These are phyloP conservation scores for Nyctibius grandis DNA, from an alignment of 2,797 vertebrate species.

Conservation along the genomic window DNA sequence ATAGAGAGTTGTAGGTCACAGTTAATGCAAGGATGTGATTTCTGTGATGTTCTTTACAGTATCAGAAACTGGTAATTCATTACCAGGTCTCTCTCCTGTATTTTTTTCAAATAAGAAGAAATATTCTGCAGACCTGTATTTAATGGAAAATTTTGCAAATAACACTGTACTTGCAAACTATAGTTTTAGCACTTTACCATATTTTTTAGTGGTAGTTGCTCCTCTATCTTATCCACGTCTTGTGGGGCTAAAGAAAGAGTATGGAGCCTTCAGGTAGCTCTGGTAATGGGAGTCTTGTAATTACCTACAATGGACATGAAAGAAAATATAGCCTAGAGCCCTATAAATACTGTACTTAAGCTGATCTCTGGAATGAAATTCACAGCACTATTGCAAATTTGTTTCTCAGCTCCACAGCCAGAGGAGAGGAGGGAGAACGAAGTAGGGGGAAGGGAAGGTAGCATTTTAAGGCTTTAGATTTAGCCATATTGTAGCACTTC, in stretches of 20 bases:
- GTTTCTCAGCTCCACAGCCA: not conserved
- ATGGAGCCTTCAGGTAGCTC: not conserved
- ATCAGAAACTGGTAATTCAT: not conserved
- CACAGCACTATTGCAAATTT: not conserved
- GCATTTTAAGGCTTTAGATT: conserved; percentile 6
- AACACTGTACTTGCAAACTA: not conserved
- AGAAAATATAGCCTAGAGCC: not conserved
- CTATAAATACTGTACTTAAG: not conserved
- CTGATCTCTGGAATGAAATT: not conserved
- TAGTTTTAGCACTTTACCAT: not conserved
- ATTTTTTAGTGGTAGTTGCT: not conserved
- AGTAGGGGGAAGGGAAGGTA: not conserved
- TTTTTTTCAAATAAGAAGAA: not conserved
- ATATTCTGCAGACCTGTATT: not conserved
- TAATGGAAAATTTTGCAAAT: not conserved
- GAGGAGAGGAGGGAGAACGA: not conserved
- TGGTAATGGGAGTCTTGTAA: not conserved
- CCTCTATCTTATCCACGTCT: not conserved
- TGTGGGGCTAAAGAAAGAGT: not conserved
- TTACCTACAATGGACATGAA: not conserved
- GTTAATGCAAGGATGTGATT: not conserved
- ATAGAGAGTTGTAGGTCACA: not conserved
- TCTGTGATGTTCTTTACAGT: not conserved
- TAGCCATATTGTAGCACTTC: conserved; percentile 24
- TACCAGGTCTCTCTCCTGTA: not conserved